Percentiles rank a stretch among this genome's conserved stretches.
Evolutionary conservation across 1,140 invertebrate genomes (phyloP).

Genomic region (Homarus americanus): DNA sequence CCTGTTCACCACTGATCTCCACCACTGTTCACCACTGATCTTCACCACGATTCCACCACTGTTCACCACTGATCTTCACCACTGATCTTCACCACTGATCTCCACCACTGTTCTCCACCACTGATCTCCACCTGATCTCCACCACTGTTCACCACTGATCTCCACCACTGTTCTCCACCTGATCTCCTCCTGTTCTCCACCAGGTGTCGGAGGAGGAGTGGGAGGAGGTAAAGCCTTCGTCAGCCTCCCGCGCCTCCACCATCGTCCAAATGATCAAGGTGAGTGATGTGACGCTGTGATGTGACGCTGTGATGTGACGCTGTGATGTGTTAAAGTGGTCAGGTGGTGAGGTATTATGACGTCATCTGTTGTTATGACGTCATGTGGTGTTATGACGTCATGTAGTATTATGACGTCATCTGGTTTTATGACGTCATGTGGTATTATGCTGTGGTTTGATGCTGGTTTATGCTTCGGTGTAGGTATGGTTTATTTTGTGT

Average conservation of each 20-base stretch:
- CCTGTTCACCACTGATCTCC: background rate
- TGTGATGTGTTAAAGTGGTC: background rate
- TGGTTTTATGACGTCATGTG: too few species aligned
- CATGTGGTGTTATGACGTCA: too few species aligned
- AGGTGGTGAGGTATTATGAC: background rate
- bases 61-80: too few species aligned
- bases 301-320: background rate
- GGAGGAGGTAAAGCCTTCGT: slow-evolving; percentile 85
- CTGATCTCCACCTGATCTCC: background rate
- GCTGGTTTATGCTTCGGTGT: too few species aligned
- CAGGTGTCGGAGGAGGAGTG: slow-evolving; percentile 89
- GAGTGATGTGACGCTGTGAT: slow-evolving; percentile 6
- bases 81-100: too few species aligned
- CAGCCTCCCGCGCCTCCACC: slow-evolving; percentile 82
- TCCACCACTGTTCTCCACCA: too few species aligned
- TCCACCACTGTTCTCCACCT: background rate
- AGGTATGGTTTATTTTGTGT: too few species aligned
- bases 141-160: background rate
- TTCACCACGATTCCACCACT: too few species aligned
- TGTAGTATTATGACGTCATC: too few species aligned
- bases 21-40: too few species aligned
- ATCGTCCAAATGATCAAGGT: slow-evolving; percentile 83
- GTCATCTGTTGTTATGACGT: too few species aligned
- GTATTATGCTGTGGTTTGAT: too few species aligned
- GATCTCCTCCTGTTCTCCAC: slow-evolving; percentile 77